Percentiles rank a stretch among this genome's conserved stretches.
Evolutionary conservation across 2,797 vertebrate genomes (phyloP).

Genomic region (Mormyrops attenuatus): DNA sequence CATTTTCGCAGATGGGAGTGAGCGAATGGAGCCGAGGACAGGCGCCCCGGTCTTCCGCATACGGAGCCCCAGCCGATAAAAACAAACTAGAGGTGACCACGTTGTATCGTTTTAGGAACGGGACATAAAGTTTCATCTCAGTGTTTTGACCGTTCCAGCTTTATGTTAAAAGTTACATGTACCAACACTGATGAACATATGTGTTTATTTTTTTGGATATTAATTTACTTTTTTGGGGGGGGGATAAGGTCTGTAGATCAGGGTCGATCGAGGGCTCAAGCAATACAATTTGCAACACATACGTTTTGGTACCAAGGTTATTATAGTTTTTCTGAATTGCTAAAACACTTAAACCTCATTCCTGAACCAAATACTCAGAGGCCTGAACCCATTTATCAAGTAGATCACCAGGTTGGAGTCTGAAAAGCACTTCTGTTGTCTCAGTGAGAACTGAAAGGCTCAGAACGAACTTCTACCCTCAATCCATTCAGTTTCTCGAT

Average conservation of each 20-base stretch:
- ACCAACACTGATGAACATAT: not conserved
- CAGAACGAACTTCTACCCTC: not conserved
- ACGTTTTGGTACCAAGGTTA: not conserved
- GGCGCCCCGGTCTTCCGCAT: not conserved
- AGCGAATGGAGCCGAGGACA: not conserved
- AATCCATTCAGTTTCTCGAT: not conserved
- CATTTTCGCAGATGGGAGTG: conserved; percentile 51
- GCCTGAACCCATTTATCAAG: not conserved
- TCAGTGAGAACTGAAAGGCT: not conserved
- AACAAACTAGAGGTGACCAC: not conserved
- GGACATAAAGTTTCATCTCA: not conserved
- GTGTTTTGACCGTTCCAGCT: not conserved
- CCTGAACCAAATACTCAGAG: not conserved
- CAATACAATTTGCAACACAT: not conserved
- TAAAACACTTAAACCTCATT: not conserved
- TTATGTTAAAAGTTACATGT: not conserved
- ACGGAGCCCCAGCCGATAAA: not conserved
- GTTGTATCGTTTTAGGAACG: not conserved
- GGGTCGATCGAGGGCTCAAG: not conserved
- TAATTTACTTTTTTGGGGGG: not conserved
- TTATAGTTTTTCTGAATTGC: not conserved
- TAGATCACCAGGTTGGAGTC: not conserved
- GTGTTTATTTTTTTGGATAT: not conserved
- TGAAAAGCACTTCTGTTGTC: not conserved
- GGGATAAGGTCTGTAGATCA: not conserved